Conservation (phyloP, 2,797 vertebrate genomes). For the Ptychobarbus kaznakovi region DNA sequence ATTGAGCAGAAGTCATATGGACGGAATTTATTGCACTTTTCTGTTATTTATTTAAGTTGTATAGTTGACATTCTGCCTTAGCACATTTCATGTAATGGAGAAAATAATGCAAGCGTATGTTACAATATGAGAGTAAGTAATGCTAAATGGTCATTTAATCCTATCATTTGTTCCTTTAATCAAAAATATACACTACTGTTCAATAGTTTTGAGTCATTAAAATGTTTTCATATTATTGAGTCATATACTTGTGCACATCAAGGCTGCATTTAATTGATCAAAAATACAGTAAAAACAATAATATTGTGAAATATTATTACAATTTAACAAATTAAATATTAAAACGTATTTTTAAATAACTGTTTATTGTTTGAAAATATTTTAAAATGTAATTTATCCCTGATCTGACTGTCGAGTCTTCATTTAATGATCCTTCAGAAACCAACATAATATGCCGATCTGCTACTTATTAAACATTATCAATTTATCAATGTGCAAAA, state of each 20-base stretch:
- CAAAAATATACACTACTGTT: not conserved
- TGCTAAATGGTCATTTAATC: not conserved
- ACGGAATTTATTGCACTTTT: not conserved
- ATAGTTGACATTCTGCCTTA: not conserved
- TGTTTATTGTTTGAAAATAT: not conserved
- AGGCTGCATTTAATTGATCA: not conserved
- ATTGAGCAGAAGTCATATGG: not conserved
- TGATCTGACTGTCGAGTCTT: no score
- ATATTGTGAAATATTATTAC: not conserved
- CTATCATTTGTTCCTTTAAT: no score
- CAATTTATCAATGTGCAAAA: not conserved
- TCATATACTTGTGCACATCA: not conserved
- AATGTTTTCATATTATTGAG: not conserved
- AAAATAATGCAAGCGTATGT: not conserved
- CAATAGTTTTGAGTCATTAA: not conserved
- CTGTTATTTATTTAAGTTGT: not conserved
- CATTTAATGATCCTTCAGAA: not conserved
- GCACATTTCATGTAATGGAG: not conserved
- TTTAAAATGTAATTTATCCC: no score
- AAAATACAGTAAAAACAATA: not conserved
- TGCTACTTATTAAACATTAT: not conserved
- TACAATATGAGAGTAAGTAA: not conserved
- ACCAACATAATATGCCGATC: not conserved
- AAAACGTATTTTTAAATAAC: not conserved
- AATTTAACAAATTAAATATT: not conserved